phyloP scores from a whole-genome alignment of 2,113 vertebrate genomes.

The Dipodomys spectabilis region DNA sequence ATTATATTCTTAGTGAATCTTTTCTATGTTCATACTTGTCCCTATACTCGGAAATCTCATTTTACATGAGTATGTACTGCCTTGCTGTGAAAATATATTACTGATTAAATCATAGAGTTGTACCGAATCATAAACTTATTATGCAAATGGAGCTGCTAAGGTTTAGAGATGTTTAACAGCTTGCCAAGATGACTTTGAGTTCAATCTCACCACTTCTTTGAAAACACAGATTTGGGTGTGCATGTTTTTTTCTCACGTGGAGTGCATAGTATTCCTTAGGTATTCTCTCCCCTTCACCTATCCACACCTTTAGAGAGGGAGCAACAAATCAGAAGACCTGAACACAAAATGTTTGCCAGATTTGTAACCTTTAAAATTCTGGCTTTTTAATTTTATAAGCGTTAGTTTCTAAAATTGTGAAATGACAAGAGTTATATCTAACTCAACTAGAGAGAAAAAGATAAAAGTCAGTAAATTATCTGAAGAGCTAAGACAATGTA shows the following conservation, averaged over 20 bases:
- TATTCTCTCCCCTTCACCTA: fast-evolving
- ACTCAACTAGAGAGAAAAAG: not conserved
- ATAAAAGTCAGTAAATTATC: not conserved
- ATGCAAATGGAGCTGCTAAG: not conserved
- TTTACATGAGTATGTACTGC: not conserved
- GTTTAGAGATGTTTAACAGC: too few relatives aligned
- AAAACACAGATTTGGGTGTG: not conserved
- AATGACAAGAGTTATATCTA: not conserved
- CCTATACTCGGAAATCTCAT: too few relatives aligned
- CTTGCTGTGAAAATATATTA: not conserved
- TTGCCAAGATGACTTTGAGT: too few relatives aligned
- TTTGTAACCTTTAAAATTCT: not conserved
- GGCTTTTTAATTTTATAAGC: not conserved
- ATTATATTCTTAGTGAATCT: not conserved
- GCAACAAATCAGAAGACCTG: fast-evolving
- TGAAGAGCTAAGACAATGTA: not conserved
- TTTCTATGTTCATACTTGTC: not conserved
- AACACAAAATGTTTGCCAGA: not conserved
- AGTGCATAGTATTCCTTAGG: fast-evolving
- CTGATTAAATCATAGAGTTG: not conserved
- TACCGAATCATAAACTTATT: not conserved
- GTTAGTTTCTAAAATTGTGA: not conserved
- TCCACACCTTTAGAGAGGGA: not conserved
- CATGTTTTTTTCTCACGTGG: not conserved
- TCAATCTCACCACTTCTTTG: fast-evolving